Conservation (phyloP, 2,113 vertebrate genomes). For the Conger conger region DNA sequence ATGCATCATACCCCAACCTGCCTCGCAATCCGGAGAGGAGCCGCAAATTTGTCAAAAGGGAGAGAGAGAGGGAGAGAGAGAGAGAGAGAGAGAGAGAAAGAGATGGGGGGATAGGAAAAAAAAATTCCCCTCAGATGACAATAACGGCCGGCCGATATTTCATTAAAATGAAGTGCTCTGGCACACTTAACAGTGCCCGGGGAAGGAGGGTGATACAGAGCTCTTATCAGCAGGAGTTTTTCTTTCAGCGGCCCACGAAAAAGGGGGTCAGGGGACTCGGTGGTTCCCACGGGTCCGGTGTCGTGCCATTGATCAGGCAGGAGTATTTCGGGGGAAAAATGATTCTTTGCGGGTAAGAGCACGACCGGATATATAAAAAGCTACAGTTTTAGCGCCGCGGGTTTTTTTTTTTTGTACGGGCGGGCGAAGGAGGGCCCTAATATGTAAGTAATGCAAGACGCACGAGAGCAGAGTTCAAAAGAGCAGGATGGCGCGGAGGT, state of each 20-base stretch:
- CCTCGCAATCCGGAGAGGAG: constrained; percentile 69
- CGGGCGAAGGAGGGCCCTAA: neutral
- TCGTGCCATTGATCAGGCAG: constrained; percentile 38
- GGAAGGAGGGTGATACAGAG: constrained; percentile 28
- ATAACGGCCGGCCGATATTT: constrained; percentile 84
- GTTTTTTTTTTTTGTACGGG: neutral
- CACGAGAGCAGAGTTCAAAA: neutral
- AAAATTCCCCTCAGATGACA: constrained; percentile 75
- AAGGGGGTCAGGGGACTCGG: constrained; percentile 48
- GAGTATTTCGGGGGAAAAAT: constrained; percentile 20
- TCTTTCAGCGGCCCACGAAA: constrained; percentile 8
- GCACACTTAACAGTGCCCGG: constrained; percentile 70
- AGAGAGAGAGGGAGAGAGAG: constrained; percentile 19
- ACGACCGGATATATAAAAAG: neutral
- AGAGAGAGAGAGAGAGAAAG: constrained; percentile 15
- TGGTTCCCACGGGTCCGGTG: constrained; percentile 54
- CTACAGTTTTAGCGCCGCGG: neutral
- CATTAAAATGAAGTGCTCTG: constrained; percentile 90
- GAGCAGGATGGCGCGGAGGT: neutral
- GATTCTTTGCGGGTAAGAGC: constrained; percentile 16
- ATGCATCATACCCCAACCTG: constrained; percentile 84
- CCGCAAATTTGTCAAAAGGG: constrained; percentile 84
- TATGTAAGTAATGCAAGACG: neutral
- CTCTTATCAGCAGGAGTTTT: constrained; percentile 31
- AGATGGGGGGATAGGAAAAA: neutral